These are phyloP conservation scores for Nasua narica DNA, from an alignment of 2,797 vertebrate species.

Conservation along the genomic window DNA sequence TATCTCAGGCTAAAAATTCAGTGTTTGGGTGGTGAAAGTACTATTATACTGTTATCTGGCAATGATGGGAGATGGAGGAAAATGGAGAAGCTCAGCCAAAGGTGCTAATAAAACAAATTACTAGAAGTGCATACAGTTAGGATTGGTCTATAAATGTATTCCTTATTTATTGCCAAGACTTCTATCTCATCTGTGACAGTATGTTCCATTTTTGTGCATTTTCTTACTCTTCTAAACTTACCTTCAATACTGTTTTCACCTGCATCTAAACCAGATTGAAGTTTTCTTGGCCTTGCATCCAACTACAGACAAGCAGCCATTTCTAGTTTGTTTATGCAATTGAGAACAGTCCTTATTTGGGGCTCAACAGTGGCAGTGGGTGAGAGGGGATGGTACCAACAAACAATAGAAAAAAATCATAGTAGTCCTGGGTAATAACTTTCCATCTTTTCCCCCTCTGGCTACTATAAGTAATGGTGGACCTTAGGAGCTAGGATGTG, in stretches of 20 bases:
- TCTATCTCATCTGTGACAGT: not conserved
- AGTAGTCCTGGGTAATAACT: constrained; percentile 31
- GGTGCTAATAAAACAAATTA: not conserved
- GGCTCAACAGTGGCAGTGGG: not conserved
- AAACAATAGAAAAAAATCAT: constrained; percentile 16
- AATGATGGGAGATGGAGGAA: not conserved
- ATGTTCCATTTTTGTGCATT: not conserved
- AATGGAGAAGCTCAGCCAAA: not conserved
- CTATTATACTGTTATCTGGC: not conserved
- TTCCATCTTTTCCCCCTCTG: constrained; percentile 30
- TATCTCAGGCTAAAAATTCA: not conserved
- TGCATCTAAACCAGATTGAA: not conserved
- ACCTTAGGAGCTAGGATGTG: not conserved
- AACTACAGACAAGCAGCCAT: not conserved
- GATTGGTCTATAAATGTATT: not conserved
- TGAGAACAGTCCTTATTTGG: not conserved
- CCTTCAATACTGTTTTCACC: not conserved
- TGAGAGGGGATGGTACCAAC: not conserved
- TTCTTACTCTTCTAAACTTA: not conserved
- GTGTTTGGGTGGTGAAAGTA: not conserved
- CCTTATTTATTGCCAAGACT: not conserved
- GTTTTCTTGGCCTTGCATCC: not conserved
- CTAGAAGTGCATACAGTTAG: not conserved
- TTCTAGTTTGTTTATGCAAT: not conserved
- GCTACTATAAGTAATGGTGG: constrained; percentile 38